Percentiles rank a stretch among this genome's conserved stretches.
These are phyloP conservation scores for Hydriomena furcata DNA, from an alignment of 2,888 invertebrate species.

Conservation along the genomic window DNA sequence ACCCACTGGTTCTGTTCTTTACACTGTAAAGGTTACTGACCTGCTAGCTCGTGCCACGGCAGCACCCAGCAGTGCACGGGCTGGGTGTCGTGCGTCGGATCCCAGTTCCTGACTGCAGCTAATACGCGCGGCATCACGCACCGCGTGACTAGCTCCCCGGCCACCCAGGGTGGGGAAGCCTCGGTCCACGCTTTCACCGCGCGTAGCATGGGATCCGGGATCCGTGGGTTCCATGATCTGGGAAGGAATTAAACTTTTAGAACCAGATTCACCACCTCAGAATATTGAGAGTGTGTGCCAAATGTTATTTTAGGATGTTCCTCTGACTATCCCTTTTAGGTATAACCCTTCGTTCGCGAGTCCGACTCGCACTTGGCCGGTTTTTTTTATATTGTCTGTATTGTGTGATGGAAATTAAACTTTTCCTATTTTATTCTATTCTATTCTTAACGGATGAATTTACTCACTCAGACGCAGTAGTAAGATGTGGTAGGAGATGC, in stretches of 20 bases:
- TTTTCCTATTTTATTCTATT: no score
- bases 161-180: constrained; percentile 92
- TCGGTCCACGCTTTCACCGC: constrained; percentile 92
- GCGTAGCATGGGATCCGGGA: constrained; percentile 90
- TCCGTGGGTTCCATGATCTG: constrained; percentile 92
- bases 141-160: constrained; percentile 92
- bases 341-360: no score
- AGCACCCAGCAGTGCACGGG: constrained; percentile 99
- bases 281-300: no score
- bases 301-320: no score
- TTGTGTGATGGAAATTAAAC: no score
- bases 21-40: constrained; percentile 53
- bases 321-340: no score
- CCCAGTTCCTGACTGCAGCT: constrained; percentile 94
- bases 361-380: no score
- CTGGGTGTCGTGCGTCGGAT: constrained; percentile 96
- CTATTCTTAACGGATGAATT: no score
- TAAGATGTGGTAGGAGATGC: constrained; percentile 93
- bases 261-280: no score
- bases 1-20: no score
- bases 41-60: constrained; percentile 96
- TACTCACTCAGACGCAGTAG: constrained; percentile 88
- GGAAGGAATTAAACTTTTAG: neutral
- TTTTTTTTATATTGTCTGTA: no score
- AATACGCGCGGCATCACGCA: constrained; percentile 89